These are phyloP conservation scores for Capitella teleta DNA, from an alignment of 1,140 invertebrate genomes.

Conservation along the genomic window DNA sequence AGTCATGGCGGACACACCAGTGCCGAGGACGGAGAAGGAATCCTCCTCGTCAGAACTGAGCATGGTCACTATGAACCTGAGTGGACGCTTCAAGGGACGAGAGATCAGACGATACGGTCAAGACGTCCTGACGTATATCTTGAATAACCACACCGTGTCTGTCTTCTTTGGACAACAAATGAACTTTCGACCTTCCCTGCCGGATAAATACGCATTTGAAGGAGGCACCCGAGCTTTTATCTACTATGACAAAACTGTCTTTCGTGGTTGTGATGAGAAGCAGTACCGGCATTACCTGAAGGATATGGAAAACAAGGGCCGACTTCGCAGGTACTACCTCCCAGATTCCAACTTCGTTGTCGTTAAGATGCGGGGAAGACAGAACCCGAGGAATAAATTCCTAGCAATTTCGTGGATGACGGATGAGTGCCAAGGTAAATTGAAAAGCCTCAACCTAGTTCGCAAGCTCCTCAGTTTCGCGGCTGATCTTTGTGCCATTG, in stretches of 20 bases:
- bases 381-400: not conserved
- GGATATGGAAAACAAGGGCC: slow-evolving; percentile 8
- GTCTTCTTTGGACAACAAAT: slow-evolving; percentile 9
- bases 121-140: slow-evolving; percentile 3
- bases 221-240: slow-evolving; percentile 5
- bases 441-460: not conserved
- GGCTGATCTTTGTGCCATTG: slow-evolving; percentile 5
- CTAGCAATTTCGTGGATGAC: slow-evolving; percentile 9
- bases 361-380: not conserved
- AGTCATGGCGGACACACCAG: no score
- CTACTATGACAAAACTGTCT: slow-evolving; percentile 1
- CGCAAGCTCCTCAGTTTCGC: slow-evolving; percentile 7
- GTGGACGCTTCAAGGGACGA: slow-evolving; percentile 6
- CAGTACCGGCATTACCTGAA: slow-evolving; percentile 10
- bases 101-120: slow-evolving; percentile 5
- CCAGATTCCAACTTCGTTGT: slow-evolving; percentile 9
- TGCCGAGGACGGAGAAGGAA: no score
- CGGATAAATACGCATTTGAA: slow-evolving; percentile 2
- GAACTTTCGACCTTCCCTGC: slow-evolving; percentile 5
- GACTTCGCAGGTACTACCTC: slow-evolving; percentile 4
- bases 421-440: slow-evolving; percentile 3
- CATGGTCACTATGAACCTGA: slow-evolving; percentile 8
- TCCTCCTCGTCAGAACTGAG: no score
- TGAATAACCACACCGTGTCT: slow-evolving; percentile 1
- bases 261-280: slow-evolving; percentile 7